phyloP scores from a whole-genome alignment of 2,888 invertebrate genomes.

The Toxonevra muliebris region DNA sequence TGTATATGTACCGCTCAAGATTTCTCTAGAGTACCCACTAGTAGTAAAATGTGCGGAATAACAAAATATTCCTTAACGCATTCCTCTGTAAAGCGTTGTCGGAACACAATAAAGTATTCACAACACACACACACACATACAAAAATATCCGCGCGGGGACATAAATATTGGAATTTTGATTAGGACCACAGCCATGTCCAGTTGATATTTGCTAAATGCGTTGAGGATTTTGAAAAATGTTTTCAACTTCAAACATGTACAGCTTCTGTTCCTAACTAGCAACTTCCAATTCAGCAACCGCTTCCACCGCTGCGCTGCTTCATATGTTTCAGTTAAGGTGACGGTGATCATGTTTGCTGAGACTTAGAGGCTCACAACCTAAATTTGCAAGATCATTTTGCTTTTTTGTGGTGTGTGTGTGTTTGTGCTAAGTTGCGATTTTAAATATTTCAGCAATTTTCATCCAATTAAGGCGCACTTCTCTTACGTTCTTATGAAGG shows the following conservation, averaged over 20 bases:
- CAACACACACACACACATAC: slow-evolving; percentile 18
- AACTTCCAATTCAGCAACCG: background rate
- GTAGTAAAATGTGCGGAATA: too few species aligned
- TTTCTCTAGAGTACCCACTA: too few species aligned
- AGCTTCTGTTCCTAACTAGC: slow-evolving; percentile 9
- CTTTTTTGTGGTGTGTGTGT: slow-evolving; percentile 3
- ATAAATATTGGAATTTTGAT: slow-evolving; percentile 63
- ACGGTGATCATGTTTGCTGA: too few species aligned
- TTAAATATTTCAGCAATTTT: slow-evolving; percentile 65
- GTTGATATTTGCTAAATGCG: slow-evolving; percentile 51
- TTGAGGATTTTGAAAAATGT: slow-evolving; percentile 57
- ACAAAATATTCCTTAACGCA: too few species aligned
- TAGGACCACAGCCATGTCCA: slow-evolving; percentile 57
- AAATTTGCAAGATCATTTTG: too few species aligned
- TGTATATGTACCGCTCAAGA: too few species aligned
- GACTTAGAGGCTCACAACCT: too few species aligned
- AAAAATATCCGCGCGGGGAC: slow-evolving; percentile 32
- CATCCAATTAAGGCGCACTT: slow-evolving; percentile 63
- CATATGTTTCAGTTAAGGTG: too few species aligned
- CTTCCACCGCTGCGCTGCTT: background rate
- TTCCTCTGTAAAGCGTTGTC: background rate
- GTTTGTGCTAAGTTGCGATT: slow-evolving; percentile 45
- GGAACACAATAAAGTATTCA: background rate
- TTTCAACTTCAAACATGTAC: background rate
- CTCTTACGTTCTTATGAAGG: slow-evolving; percentile 19